Evolutionary conservation across 2,888 invertebrate species (phyloP).

Genomic region (Stratiomys singularior): DNA sequence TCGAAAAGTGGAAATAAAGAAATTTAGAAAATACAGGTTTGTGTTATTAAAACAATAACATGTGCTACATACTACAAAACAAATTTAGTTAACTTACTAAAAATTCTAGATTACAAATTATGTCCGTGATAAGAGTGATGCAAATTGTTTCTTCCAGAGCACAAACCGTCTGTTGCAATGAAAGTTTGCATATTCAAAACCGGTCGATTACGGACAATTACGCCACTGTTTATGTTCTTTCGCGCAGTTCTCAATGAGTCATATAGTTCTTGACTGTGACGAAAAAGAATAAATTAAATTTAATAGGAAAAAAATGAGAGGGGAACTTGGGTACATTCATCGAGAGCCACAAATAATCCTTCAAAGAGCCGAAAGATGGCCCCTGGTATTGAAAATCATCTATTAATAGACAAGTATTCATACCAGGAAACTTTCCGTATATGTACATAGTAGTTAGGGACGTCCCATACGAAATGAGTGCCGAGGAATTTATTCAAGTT

Average conservation of each 20-base stretch:
- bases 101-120: slow-evolving; percentile 48
- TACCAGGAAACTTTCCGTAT: too few species aligned
- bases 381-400: too few species aligned
- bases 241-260: slow-evolving; percentile 48
- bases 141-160: slow-evolving; percentile 46
- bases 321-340: slow-evolving; percentile 48
- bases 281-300: slow-evolving; percentile 21
- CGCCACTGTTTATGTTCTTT: slow-evolving; percentile 28
- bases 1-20: too few species aligned
- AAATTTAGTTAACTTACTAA: slow-evolving; percentile 48
- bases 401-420: too few species aligned
- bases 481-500: too few species aligned
- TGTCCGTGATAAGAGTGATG: slow-evolving; percentile 44
- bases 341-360: slow-evolving; percentile 49
- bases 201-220: slow-evolving; percentile 29
- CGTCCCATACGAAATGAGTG: too few species aligned
- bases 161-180: slow-evolving; percentile 48
- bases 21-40: too few species aligned
- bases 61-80: too few species aligned
- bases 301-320: slow-evolving; percentile 44
- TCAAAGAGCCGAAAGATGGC: slow-evolving; percentile 50
- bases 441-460: too few species aligned
- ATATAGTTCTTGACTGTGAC: slow-evolving; percentile 50
- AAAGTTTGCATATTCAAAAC: slow-evolving; percentile 46
- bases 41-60: too few species aligned